A percentile compares a stretch with the other conserved stretches of the same genome.
Evolutionary conservation across 2,888 invertebrate genomes (phyloP).

Genomic region (Mongoloraphidia duomilia): DNA sequence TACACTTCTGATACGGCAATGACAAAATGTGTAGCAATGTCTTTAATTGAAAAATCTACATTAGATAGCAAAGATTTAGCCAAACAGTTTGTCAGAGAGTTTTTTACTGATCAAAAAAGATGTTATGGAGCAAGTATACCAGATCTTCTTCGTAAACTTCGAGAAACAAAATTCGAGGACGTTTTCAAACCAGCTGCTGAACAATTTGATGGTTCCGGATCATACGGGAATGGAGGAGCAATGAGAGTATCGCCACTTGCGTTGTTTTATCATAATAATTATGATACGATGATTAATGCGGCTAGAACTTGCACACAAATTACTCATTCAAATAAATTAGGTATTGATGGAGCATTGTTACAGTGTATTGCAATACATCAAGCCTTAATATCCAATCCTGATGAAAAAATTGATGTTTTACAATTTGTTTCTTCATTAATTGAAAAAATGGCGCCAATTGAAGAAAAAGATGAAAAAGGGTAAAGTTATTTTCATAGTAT

Average conservation of each 20-base stretch:
- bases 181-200: constrained; percentile 44
- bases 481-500: too few relatives aligned
- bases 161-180: constrained; percentile 38
- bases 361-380: constrained; percentile 43
- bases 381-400: constrained; percentile 32
- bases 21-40: constrained; percentile 45
- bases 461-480: constrained; percentile 17
- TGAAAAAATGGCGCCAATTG: constrained; percentile 36
- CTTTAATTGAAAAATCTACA: constrained; percentile 36
- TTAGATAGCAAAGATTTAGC: constrained; percentile 45
- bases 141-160: constrained; percentile 38
- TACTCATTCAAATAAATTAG: constrained; percentile 46
- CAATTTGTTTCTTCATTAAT: constrained; percentile 36
- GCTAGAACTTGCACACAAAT: constrained; percentile 36
- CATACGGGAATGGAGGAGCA: constrained; percentile 65
- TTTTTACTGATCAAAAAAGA: constrained; percentile 41
- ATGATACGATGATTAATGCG: constrained; percentile 33
- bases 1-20: constrained; percentile 62
- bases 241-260: constrained; percentile 57
- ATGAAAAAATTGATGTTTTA: constrained; percentile 30
- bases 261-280: constrained; percentile 39
- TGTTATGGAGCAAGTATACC: constrained; percentile 50
- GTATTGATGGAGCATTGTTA: constrained; percentile 42
- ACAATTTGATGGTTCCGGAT: constrained; percentile 53
- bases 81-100: constrained; percentile 46